These are phyloP conservation scores for Lagopus muta DNA, from an alignment of 2,113 vertebrate genomes.

Conservation along the genomic window DNA sequence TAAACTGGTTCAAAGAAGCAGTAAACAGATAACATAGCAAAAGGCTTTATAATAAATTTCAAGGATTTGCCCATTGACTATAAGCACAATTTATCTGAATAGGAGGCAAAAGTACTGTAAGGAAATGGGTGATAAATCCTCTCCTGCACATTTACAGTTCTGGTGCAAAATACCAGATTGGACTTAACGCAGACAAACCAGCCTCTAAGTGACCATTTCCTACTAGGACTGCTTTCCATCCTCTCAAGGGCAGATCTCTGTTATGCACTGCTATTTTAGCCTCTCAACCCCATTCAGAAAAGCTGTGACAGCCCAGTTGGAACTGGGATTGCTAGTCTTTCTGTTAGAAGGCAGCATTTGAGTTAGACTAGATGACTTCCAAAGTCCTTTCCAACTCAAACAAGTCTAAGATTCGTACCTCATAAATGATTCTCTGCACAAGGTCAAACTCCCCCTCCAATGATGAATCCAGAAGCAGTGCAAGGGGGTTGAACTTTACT, in stretches of 20 bases:
- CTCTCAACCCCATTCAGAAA: neutral
- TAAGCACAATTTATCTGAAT: neutral
- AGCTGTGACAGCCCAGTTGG: neutral
- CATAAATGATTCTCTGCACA: constrained; percentile 97
- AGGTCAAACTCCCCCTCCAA: constrained; percentile 97
- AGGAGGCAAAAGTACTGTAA: neutral
- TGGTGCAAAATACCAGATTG: neutral
- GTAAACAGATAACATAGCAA: neutral
- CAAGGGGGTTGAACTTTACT: constrained; percentile 96
- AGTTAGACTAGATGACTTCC: too few relatives aligned
- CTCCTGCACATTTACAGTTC: neutral
- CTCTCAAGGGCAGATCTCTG: neutral
- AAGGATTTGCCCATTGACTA: neutral
- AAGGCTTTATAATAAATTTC: neutral
- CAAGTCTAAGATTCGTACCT: constrained; percentile 77
- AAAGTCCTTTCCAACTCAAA: too few relatives aligned
- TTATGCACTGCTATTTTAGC: neutral
- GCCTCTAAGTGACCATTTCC: neutral
- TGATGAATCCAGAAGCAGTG: constrained; percentile 94
- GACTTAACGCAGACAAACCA: neutral
- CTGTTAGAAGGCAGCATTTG: neutral
- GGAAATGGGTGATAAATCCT: neutral
- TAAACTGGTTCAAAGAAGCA: neutral
- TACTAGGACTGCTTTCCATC: neutral
- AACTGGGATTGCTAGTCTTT: neutral